These are phyloP conservation scores for Drosophila equinoxialis DNA, from an alignment of 1,140 invertebrate genomes.

Conservation along the genomic window DNA sequence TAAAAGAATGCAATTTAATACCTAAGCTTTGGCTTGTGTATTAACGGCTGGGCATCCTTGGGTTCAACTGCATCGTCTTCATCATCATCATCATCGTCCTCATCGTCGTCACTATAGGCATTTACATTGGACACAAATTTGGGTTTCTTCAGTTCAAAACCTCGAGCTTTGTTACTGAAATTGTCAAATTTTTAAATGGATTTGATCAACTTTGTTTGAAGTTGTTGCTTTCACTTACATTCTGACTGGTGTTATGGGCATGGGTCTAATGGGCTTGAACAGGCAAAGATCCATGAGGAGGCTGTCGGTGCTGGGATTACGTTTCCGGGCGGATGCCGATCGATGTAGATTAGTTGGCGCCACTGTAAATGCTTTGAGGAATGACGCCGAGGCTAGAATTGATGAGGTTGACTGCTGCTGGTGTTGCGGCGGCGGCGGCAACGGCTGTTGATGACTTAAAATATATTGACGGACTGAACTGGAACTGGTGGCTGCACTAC, in stretches of 20 bases:
- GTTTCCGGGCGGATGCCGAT: constrained; percentile 61
- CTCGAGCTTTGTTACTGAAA: constrained; percentile 66
- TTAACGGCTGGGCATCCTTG: constrained; percentile 18
- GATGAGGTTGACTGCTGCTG: constrained; percentile 23
- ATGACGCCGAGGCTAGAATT: constrained; percentile 51
- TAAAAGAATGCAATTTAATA: neutral
- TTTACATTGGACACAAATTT: constrained; percentile 56
- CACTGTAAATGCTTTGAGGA: constrained; percentile 59
- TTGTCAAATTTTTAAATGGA: neutral
- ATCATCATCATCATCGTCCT: constrained; percentile 60
- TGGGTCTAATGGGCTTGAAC: constrained; percentile 85
- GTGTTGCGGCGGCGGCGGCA: constrained; percentile 8
- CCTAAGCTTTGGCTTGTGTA: constrained; percentile 67
- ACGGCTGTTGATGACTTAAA: constrained; percentile 12
- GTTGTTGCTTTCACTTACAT: constrained; percentile 51
- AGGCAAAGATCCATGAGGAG: constrained; percentile 86
- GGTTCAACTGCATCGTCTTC: constrained; percentile 1
- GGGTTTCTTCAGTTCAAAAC: constrained; percentile 68
- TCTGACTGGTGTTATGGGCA: constrained; percentile 83
- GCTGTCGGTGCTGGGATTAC: constrained; percentile 84
- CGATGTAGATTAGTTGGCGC: constrained; percentile 69
- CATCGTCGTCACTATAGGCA: constrained; percentile 60
- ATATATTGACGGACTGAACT: constrained; percentile 28
- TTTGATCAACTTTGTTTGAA: too few relatives aligned
- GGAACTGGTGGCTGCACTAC: constrained; percentile 22